Base-by-base conservation (phyloP, 1,140 invertebrate species). In the Musca vetustissima region DNA sequence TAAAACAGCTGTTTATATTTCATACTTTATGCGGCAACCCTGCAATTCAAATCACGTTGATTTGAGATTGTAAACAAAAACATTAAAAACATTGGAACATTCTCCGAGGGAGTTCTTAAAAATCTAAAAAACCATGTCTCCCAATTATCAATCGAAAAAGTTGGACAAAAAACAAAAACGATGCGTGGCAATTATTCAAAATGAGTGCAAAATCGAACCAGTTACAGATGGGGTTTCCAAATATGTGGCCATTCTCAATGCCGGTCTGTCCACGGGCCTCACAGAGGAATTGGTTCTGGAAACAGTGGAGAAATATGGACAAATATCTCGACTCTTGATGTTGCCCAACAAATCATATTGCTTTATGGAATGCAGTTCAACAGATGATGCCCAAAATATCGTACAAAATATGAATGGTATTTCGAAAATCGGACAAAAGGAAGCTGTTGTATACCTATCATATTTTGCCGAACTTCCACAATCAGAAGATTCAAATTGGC, bases 301-400 rank as follows among this genome's bases (percentile, higher is more conserved):
- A 36, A 70, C 86, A 69, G 87, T 86, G 76, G 66, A 71, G 71
- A 71, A 76, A 75, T 85, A 83, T 86, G 88, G 87, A 50, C 22
- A 57, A 53, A 78, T 88, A 43, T 83, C 84, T 72, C 85, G 85
- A 59, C 83, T 94, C 47, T 74, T 87, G 19, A 89, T 94, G 88
- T 72, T 91, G 64, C 85, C 87, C 15, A 85, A 85, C 64, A 93
- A 94, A 84, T 91, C 92, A 0, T 94, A 91, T 75, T 89, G 88
- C 64, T 93, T 94, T 83, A 73, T 95, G 1, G 81, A 83, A 57
- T 93, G 87, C 75, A 55, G 74, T 9, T 76, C 81, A 1, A 19
- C 83, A 3, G 70, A 83, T 14, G 83, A 86, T 71, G 86, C 91
- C 6, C 69, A 73, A 53, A 72, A 73, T 36, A 86, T 88, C 14